Conservation (phyloP, 92 coral and sea anemone species). For the Zoanthus sociatus region DNA sequence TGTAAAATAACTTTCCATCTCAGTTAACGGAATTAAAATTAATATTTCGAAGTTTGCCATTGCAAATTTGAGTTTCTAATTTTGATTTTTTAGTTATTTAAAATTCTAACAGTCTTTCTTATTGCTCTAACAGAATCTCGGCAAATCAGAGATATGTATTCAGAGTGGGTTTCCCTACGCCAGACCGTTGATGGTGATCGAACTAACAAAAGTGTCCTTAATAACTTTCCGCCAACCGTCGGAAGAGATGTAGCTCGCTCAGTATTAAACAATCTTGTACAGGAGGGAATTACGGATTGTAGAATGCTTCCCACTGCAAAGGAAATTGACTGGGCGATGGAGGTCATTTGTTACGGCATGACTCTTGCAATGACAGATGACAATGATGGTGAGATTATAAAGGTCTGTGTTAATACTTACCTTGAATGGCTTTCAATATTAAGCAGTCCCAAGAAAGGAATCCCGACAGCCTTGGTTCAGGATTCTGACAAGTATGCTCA, state of each 20-base stretch:
- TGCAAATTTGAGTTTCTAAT: too few relatives aligned
- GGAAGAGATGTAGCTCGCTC: constrained; percentile 92
- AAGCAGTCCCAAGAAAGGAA: constrained; percentile 77
- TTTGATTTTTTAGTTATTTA: neutral
- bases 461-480: constrained; percentile 79
- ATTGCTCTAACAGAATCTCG: neutral
- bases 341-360: constrained; percentile 91
- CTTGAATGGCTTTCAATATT: constrained; percentile 89
- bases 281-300: constrained; percentile 68
- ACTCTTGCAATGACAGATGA: constrained; percentile 91
- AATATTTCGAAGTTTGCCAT: too few relatives aligned
- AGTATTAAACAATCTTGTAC: constrained; percentile 80
- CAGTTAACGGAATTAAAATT: too few relatives aligned
- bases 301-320: constrained; percentile 66
- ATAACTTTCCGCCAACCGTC: constrained; percentile 76
- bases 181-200: constrained; percentile 78
- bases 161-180: constrained; percentile 98
- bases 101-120: neutral
- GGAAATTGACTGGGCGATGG: constrained; percentile 97
- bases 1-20: too few relatives aligned
- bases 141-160: constrained; percentile 73
- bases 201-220: constrained; percentile 84
- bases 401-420: constrained; percentile 91
- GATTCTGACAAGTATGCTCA: constrained; percentile 85
- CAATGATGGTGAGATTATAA: constrained; percentile 89